phyloP scores from a whole-genome alignment of 92 coral and sea anemone species.

The Heliopora coerulea region DNA sequence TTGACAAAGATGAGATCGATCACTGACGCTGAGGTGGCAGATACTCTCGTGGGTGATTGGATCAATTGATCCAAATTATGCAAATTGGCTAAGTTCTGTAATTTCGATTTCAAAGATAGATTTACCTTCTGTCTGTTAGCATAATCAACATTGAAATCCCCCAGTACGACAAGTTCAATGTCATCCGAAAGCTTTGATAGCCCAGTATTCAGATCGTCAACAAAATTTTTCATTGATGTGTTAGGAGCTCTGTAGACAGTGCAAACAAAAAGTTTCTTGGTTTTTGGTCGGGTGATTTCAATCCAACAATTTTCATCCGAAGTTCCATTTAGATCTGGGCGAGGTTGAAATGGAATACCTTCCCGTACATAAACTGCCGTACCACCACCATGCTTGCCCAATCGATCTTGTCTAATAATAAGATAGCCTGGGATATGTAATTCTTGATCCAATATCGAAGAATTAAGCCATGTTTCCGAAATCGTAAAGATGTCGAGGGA shows the following conservation, averaged over 20 bases:
- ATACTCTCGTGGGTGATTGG: conserved; percentile 40
- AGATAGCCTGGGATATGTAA: conserved; percentile 36
- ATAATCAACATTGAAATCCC: conserved; percentile 21
- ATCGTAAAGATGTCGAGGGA: conserved; percentile 50
- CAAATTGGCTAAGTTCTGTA: neutral
- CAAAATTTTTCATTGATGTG: neutral
- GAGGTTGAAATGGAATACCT: conserved; percentile 37
- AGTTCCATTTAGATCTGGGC: conserved; percentile 33
- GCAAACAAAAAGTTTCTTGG: conserved; percentile 39
- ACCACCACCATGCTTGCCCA: conserved; percentile 45
- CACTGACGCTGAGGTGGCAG: conserved; percentile 22
- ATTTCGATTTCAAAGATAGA: neutral
- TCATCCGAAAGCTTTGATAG: conserved; percentile 3
- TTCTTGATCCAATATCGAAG: conserved; percentile 41
- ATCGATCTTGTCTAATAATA: conserved; percentile 46
- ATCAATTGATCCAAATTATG: neutral
- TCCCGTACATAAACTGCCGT: conserved; percentile 40
- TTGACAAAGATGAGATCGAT: conserved; percentile 45
- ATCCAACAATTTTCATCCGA: conserved; percentile 46
- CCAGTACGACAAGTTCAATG: neutral
- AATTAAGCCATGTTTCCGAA: conserved; percentile 55
- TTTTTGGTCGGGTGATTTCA: conserved; percentile 42
- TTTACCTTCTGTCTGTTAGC: neutral
- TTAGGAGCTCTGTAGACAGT: conserved; percentile 19
- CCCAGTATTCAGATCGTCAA: neutral